Evolutionary conservation across 2,888 invertebrate species (phyloP).

Genomic region (Eupithecia insigniata): DNA sequence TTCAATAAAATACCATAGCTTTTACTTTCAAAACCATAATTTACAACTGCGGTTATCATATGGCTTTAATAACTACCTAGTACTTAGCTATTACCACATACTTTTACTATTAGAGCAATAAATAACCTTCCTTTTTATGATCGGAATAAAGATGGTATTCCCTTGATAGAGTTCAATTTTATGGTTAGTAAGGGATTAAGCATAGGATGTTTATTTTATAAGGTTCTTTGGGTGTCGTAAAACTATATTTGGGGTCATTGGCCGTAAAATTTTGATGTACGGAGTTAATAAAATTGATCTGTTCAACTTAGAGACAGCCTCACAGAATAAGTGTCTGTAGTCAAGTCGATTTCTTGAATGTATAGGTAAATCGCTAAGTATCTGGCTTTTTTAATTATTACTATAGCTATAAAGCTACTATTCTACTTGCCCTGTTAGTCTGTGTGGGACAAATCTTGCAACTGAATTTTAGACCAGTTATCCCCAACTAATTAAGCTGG

Average conservation of each 20-base stretch:
- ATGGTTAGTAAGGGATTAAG: conserved; percentile 9
- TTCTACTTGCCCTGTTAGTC: too few relatives aligned
- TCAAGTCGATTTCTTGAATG: too few relatives aligned
- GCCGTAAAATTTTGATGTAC: conserved; percentile 28
- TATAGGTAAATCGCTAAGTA: too few relatives aligned
- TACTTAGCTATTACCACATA: conserved; percentile 2
- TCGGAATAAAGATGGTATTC: not conserved
- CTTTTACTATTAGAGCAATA: not conserved
- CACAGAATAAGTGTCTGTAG: not conserved
- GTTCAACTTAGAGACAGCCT: not conserved
- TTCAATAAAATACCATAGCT: conserved; percentile 7
- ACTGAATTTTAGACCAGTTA: too few relatives aligned
- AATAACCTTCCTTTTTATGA: not conserved
- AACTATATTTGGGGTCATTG: conserved; percentile 36
- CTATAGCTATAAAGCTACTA: too few relatives aligned
- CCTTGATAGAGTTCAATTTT: conserved; percentile 4
- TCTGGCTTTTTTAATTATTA: too few relatives aligned
- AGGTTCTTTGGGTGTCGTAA: conserved; percentile 34
- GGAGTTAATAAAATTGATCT: conserved; percentile 20
- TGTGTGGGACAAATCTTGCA: too few relatives aligned
- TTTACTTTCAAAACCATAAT: conserved; percentile 32
- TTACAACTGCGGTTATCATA: conserved; percentile 30
- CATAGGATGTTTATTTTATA: conserved; percentile 30
- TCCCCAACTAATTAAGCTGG: too few relatives aligned
- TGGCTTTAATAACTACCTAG: conserved; percentile 14